Percentiles rank a stretch among this genome's conserved stretches.
Conservation (phyloP, 2,797 vertebrate genomes). For the Coluber constrictor region DNA sequence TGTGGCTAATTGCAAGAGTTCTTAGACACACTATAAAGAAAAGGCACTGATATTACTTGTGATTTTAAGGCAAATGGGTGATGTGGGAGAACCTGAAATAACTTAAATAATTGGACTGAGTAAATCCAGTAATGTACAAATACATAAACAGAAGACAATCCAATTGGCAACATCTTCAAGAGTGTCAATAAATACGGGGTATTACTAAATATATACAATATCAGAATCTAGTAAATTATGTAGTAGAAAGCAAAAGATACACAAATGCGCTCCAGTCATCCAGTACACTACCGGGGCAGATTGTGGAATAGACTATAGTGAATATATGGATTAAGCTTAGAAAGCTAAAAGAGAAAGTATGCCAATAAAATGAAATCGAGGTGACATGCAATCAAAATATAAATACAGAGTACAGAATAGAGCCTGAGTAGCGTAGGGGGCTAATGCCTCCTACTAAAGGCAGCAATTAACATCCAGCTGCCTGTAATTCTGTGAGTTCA, state of each 20-base stretch:
- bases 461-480: no score
- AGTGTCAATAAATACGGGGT: neutral
- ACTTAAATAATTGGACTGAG: neutral
- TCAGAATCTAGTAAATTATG: neutral
- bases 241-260: neutral
- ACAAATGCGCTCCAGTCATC: neutral
- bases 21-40: neutral
- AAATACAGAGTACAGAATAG: neutral
- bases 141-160: neutral
- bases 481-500: no score
- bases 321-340: neutral
- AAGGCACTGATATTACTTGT: neutral
- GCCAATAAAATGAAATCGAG: neutral
- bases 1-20: neutral
- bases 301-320: neutral
- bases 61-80: neutral
- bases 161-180: neutral
- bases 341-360: neutral
- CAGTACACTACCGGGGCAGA: neutral
- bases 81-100: neutral
- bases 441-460: no score
- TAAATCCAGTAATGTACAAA: neutral
- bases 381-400: neutral
- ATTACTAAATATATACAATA: neutral
- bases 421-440: no score